These are phyloP conservation scores for Neoitamus cyanurus DNA, from an alignment of 2,888 invertebrate species.

Conservation along the genomic window DNA sequence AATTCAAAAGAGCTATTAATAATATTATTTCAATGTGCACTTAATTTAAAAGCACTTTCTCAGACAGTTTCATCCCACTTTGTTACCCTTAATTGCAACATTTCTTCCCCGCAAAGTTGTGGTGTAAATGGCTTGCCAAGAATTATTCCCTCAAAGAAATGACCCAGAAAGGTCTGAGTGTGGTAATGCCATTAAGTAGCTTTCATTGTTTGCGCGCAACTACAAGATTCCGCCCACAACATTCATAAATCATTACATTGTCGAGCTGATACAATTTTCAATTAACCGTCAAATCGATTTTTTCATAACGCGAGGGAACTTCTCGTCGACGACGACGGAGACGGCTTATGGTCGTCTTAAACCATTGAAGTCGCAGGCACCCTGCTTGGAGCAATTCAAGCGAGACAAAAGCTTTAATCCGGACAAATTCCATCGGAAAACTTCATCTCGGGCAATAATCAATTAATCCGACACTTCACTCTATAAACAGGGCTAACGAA, in stretches of 20 bases:
- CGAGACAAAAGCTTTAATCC: not conserved
- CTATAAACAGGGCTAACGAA: slow-evolving; percentile 24
- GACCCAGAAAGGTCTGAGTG: not conserved
- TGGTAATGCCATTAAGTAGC: not conserved
- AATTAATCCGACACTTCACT: slow-evolving; percentile 29
- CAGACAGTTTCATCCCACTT: not conserved
- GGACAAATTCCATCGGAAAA: not conserved
- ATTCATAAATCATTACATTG: slow-evolving; percentile 15
- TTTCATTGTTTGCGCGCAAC: not conserved
- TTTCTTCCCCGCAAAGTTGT: not conserved
- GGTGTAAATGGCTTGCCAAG: not conserved
- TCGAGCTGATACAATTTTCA: slow-evolving; percentile 23
- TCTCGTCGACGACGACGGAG: not conserved
- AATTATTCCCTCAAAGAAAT: not conserved
- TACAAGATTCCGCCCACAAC: not conserved
- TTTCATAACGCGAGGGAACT: not conserved
- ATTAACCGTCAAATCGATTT: slow-evolving; percentile 12
- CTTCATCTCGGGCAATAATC: slow-evolving; percentile 21
- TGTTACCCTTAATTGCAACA: not conserved
- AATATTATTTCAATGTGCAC: not conserved
- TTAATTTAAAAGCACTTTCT: not conserved
- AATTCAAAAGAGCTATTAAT: too few species aligned
- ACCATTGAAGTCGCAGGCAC: not conserved
- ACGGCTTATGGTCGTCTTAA: not conserved
- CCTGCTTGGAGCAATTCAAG: not conserved